phyloP scores from a whole-genome alignment of 2,797 vertebrate genomes.

The Taeniopygia guttata region DNA sequence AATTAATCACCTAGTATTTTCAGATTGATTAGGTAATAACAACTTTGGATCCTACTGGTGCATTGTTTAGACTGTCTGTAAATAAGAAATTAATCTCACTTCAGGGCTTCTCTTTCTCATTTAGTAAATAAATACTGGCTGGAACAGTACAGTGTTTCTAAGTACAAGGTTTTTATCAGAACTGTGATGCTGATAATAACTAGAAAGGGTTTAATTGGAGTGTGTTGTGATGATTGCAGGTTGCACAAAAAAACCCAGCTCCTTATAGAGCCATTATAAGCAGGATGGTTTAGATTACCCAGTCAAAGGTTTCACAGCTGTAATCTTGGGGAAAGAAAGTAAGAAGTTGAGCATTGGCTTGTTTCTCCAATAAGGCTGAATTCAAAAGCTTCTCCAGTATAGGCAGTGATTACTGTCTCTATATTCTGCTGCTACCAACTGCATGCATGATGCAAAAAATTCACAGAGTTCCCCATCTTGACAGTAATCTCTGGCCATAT shows the following conservation, averaged over 20 bases:
- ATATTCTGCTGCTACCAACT: not conserved
- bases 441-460: not conserved
- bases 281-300: not conserved
- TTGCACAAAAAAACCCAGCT: not conserved
- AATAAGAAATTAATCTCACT: not conserved
- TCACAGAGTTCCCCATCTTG: not conserved
- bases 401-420: not conserved
- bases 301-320: not conserved
- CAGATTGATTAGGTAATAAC: conserved; percentile 39
- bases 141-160: not conserved
- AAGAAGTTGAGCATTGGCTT: not conserved
- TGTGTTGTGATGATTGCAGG: not conserved
- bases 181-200: not conserved
- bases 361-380: not conserved
- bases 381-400: not conserved
- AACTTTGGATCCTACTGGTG: not conserved
- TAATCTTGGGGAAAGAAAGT: not conserved
- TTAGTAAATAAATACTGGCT: not conserved
- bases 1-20: not conserved
- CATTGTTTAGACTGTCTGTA: conserved; percentile 6
- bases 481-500: not conserved
- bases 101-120: not conserved
- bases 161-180: not conserved
- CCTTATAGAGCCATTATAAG: not conserved
- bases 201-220: not conserved